These are phyloP conservation scores for Chouioia cunea DNA, from an alignment of 2,888 invertebrate species.

Conservation along the genomic window DNA sequence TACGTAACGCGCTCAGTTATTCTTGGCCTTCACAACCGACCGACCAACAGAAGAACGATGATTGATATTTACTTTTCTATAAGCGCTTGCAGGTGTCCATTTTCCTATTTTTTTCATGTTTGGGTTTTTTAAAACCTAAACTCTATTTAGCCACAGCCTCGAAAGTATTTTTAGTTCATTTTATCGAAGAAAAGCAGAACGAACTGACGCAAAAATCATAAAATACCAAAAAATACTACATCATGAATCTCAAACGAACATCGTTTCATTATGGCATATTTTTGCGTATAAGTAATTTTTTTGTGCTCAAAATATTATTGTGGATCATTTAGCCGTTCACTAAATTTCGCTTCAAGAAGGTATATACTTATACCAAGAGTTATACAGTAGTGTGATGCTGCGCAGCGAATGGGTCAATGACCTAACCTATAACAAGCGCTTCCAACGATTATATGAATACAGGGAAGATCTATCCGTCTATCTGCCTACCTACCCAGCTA, in stretches of 20 bases:
- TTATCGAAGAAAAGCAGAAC: no score
- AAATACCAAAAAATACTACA: no score
- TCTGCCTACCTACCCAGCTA: constrained; percentile 65
- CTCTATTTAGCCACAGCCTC: no score
- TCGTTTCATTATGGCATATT: no score
- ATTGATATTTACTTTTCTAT: constrained; percentile 31
- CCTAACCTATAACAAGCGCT: constrained; percentile 61
- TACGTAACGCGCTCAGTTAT: constrained; percentile 47
- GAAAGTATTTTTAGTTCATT: no score
- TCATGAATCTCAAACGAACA: no score
- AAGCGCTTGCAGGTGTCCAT: background rate
- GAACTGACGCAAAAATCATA: no score
- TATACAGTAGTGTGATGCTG: constrained; percentile 34
- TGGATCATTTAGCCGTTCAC: no score
- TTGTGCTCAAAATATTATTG: no score
- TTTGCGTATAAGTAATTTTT: no score
- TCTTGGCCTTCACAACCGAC: constrained; percentile 48
- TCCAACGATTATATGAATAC: constrained; percentile 2
- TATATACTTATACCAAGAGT: background rate
- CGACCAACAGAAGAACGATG: constrained; percentile 48
- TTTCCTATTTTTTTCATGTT: background rate
- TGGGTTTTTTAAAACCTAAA: background rate
- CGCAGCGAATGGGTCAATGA: constrained; percentile 62
- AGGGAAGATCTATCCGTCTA: constrained; percentile 54
- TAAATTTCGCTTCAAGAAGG: no score